Evolutionary conservation across 2,797 vertebrate genomes (phyloP).

Genomic region (Smutsia gigantea): DNA sequence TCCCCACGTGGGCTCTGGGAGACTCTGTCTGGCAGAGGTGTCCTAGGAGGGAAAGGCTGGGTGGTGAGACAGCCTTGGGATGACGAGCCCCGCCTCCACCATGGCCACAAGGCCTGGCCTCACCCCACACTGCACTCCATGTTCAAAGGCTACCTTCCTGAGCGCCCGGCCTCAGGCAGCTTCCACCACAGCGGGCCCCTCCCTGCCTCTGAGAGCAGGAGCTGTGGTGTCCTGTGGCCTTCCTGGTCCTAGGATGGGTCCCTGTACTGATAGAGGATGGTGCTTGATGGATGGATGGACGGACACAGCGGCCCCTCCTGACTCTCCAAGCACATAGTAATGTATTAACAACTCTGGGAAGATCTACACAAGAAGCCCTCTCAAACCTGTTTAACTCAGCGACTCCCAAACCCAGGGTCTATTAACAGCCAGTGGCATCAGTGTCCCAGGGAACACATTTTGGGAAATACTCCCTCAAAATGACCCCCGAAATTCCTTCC

Average conservation of each 20-base stretch:
- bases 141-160: neutral
- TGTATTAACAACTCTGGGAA: neutral
- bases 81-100: too few species aligned
- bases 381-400: neutral
- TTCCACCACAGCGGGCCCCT: neutral
- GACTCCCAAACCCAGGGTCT: neutral
- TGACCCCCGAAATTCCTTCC: neutral
- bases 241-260: neutral
- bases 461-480: neutral
- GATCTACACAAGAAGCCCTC: neutral
- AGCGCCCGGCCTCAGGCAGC: neutral
- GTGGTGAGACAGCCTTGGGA: neutral
- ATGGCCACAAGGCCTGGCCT: neutral
- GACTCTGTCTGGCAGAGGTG: fast-evolving
- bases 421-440: neutral
- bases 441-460: neutral
- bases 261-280: too few species aligned
- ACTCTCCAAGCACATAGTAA: neutral
- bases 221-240: too few species aligned
- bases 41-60: neutral
- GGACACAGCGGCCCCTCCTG: neutral
- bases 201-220: neutral
- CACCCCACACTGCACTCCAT: too few species aligned
- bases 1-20: neutral
- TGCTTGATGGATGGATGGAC: neutral